Percentiles rank a stretch among this genome's conserved stretches.
Evolutionary conservation across 1,140 invertebrate genomes (phyloP).

Genomic region (Panagrolaimus sp.): DNA sequence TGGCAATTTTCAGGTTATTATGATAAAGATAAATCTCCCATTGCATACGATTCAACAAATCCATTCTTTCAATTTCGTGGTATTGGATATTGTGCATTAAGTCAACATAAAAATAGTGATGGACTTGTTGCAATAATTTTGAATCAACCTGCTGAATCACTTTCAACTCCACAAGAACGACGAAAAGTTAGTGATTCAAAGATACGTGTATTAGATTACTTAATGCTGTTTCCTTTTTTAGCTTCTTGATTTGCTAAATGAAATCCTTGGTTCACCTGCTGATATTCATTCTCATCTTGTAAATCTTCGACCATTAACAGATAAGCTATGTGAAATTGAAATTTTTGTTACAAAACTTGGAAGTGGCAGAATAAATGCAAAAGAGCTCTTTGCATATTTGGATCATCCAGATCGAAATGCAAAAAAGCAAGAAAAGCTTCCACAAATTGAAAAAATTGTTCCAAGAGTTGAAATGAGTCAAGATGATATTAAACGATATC

Average conservation of each 20-base stretch:
- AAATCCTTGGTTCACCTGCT: neutral
- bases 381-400: slow-evolving; percentile 29
- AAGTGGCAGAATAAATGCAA: slow-evolving; percentile 16
- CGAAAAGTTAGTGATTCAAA: slow-evolving; percentile 7
- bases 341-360: slow-evolving; percentile 19
- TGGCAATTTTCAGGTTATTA: too few species aligned
- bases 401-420: slow-evolving; percentile 18
- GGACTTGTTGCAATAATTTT: slow-evolving; percentile 33
- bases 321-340: slow-evolving; percentile 6
- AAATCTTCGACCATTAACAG: slow-evolving; percentile 21
- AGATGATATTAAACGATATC: slow-evolving; percentile 28
- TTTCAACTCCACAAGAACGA: slow-evolving; percentile 20
- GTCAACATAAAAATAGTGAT: slow-evolving; percentile 33
- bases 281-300: slow-evolving; percentile 22
- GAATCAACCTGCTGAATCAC: slow-evolving; percentile 7
- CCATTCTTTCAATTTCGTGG: slow-evolving; percentile 33
- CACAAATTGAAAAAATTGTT: slow-evolving; percentile 26
- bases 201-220: too few species aligned
- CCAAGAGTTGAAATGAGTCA: slow-evolving; percentile 27
- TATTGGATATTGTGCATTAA: slow-evolving; percentile 34
- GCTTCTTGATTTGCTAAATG: neutral
- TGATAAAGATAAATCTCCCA: slow-evolving; percentile 9
- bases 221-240: too few species aligned
- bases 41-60: slow-evolving; percentile 24
- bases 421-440: slow-evolving; percentile 21